phyloP scores from a whole-genome alignment of 2,797 vertebrate genomes.

The Lacerta agilis region DNA sequence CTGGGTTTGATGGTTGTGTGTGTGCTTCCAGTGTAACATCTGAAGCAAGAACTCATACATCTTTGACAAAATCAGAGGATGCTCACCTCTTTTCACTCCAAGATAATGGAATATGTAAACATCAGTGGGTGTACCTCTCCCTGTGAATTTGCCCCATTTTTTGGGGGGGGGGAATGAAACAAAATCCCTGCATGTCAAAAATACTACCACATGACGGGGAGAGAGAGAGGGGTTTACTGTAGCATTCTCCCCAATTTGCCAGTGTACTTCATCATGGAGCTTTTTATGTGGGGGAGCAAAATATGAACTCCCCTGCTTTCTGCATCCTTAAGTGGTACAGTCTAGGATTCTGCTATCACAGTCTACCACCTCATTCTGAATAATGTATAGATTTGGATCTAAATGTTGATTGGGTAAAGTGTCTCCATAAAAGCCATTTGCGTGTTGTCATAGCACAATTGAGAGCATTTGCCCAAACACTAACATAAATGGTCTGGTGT shows the following conservation, averaged over 20 bases:
- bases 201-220: neutral
- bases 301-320: neutral
- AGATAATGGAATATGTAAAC: neutral
- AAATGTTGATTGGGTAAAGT: neutral
- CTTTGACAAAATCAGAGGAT: neutral
- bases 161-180: neutral
- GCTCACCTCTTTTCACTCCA: neutral
- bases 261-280: neutral
- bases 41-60: neutral
- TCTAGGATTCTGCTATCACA: neutral
- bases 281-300: neutral
- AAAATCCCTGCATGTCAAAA: too few relatives aligned
- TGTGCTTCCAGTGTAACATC: neutral
- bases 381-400: neutral
- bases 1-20: too few relatives aligned
- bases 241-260: neutral
- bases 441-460: neutral
- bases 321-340: neutral
- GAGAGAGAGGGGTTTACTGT: neutral
- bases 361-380: neutral
- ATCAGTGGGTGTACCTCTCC: neutral
- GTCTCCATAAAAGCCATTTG: neutral
- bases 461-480: neutral
- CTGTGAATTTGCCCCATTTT: neutral
- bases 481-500: neutral